Evolutionary conservation across 1,140 invertebrate genomes (phyloP).

Genomic region (Drosophila sp.): DNA sequence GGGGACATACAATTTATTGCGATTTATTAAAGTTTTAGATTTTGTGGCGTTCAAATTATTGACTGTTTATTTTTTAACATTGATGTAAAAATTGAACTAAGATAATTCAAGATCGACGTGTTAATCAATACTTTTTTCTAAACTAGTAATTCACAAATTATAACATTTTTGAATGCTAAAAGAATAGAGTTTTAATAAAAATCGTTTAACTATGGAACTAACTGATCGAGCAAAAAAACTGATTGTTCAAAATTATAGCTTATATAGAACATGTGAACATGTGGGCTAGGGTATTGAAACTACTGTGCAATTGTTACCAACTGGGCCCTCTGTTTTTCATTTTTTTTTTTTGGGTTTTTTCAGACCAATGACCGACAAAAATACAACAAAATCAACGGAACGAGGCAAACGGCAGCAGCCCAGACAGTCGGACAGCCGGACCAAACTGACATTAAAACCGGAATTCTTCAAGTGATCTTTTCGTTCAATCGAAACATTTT

Average conservation of each 20-base stretch:
- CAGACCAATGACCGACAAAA: slow-evolving; percentile 80
- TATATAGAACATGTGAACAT: not conserved
- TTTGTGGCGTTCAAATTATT: too few species aligned
- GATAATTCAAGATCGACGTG: too few species aligned
- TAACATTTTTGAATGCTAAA: too few species aligned
- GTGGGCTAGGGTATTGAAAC: not conserved
- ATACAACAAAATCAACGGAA: slow-evolving; percentile 48
- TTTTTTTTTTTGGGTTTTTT: slow-evolving; percentile 54
- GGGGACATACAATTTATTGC: too few species aligned
- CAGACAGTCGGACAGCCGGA: slow-evolving; percentile 24
- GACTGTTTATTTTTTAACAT: too few species aligned
- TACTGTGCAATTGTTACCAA: slow-evolving; percentile 19
- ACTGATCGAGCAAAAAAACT: too few species aligned
- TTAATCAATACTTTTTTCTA: too few species aligned
- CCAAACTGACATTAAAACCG: slow-evolving; percentile 54
- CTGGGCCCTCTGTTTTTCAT: slow-evolving; percentile 40
- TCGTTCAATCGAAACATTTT: slow-evolving; percentile 53
- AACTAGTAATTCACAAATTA: too few species aligned
- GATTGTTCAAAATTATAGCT: not conserved
- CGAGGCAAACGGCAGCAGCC: slow-evolving; percentile 34
- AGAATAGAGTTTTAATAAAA: too few species aligned
- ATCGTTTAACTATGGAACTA: too few species aligned
- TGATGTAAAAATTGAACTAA: too few species aligned
- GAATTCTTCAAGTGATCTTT: slow-evolving; percentile 81
- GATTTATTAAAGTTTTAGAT: too few species aligned